Conservation (phyloP, 2,797 vertebrate genomes). For the Eidolon dupreanum region DNA sequence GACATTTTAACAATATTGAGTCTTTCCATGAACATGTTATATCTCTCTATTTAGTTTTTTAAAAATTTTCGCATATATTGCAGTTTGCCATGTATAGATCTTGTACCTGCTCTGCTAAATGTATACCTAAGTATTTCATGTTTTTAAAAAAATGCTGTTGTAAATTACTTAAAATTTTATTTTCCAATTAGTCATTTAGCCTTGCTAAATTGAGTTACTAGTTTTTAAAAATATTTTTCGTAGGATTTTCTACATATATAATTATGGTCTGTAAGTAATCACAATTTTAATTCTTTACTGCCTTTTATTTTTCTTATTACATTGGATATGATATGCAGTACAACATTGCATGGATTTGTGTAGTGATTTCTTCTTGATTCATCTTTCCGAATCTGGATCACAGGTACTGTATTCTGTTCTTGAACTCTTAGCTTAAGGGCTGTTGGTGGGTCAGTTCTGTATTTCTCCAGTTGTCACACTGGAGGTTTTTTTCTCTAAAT, state of each 20-base stretch:
- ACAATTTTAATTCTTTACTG: not conserved
- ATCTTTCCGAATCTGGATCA: not conserved
- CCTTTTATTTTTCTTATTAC: not conserved
- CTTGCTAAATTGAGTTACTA: not conserved
- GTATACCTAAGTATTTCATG: not conserved
- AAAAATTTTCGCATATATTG: not conserved
- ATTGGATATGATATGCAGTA: not conserved
- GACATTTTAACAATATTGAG: not conserved
- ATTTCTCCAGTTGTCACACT: not conserved
- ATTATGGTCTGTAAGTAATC: not conserved
- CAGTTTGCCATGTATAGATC: not conserved
- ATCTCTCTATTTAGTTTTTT: not conserved
- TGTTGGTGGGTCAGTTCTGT: not conserved
- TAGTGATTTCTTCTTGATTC: not conserved
- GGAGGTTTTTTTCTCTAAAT: not conserved
- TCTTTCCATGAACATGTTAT: not conserved
- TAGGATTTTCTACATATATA: not conserved
- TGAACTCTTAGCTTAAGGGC: not conserved
- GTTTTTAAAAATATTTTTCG: not conserved
- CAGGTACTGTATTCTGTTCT: not conserved
- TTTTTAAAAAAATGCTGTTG: not conserved
- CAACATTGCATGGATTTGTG: not conserved
- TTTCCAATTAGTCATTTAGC: not conserved
- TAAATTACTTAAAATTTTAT: not conserved
- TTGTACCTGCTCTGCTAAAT: not conserved